These are phyloP conservation scores for Phrynosoma blainvillii DNA, from an alignment of 2,113 vertebrate genomes.

Conservation along the genomic window DNA sequence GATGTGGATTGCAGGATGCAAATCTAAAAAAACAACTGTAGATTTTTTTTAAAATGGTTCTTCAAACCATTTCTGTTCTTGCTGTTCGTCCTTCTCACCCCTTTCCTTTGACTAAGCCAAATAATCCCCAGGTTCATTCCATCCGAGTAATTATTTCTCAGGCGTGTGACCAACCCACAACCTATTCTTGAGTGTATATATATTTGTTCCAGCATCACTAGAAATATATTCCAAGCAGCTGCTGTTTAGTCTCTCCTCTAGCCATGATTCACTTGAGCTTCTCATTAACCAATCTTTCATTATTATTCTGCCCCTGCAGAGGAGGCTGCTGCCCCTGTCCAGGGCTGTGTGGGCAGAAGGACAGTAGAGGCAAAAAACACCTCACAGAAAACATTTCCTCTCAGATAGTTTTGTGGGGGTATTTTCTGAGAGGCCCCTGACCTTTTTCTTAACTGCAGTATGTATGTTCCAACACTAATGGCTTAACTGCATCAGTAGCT, in stretches of 20 bases:
- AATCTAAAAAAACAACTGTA: not conserved
- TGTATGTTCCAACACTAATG: not conserved
- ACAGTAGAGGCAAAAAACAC: not conserved
- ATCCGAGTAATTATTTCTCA: constrained; percentile 16
- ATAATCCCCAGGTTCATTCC: not conserved
- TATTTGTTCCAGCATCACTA: not conserved
- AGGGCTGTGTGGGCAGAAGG: not conserved
- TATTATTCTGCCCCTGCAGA: not conserved
- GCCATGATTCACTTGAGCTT: constrained; percentile 1
- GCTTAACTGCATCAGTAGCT: not conserved
- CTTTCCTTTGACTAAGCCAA: not conserved
- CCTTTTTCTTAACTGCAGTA: not conserved
- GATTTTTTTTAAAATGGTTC: not conserved
- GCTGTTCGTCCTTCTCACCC: not conserved
- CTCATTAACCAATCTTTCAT: constrained; percentile 4
- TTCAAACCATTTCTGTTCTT: not conserved
- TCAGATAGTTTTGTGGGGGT: not conserved
- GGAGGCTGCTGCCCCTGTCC: not conserved
- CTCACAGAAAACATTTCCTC: not conserved
- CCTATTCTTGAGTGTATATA: not conserved
- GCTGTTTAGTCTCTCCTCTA: too few species aligned
- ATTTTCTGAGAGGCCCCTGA: not conserved
- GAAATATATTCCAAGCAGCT: not conserved
- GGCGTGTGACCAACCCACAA: not conserved
- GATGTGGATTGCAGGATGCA: not conserved